phyloP scores from a whole-genome alignment of 2,113 vertebrate species.

The Serilophus lunatus region DNA sequence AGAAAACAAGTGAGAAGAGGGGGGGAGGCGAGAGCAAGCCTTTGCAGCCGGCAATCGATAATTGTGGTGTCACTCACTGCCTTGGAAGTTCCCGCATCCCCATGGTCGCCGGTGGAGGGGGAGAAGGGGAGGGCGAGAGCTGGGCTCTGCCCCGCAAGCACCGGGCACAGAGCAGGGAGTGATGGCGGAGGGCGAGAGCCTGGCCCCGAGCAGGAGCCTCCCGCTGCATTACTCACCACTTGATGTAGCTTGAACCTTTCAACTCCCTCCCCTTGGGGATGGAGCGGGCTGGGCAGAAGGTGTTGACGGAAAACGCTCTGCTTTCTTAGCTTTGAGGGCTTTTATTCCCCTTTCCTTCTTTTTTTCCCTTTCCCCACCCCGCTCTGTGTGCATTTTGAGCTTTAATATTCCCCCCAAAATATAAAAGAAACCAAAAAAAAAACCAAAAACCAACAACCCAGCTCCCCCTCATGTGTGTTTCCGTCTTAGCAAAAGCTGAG shows the following conservation, averaged over 20 bases:
- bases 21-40: constrained; percentile 32
- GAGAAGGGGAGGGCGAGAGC: neutral
- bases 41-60: constrained; percentile 53
- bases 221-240: constrained; percentile 47
- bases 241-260: constrained; percentile 53
- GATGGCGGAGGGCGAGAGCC: neutral
- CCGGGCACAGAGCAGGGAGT: neutral
- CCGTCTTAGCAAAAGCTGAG: neutral
- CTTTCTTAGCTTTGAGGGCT: neutral
- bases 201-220: neutral
- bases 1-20: constrained; percentile 50
- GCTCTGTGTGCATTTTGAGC: neutral
- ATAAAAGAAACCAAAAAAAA: neutral
- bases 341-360: neutral
- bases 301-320: neutral
- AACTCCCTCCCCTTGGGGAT: constrained; percentile 47
- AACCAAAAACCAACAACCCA: neutral
- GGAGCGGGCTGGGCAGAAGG: constrained; percentile 22
- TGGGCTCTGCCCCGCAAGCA: neutral
- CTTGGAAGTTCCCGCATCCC: constrained; percentile 44
- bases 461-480: neutral
- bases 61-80: constrained; percentile 51
- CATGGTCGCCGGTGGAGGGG: neutral
- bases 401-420: neutral
- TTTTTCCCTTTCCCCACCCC: neutral